Evolutionary conservation across 2,888 invertebrate genomes (phyloP), one percentile per base, ranked within the genome.

Genomic region (Nomada ferruginata): DNA sequence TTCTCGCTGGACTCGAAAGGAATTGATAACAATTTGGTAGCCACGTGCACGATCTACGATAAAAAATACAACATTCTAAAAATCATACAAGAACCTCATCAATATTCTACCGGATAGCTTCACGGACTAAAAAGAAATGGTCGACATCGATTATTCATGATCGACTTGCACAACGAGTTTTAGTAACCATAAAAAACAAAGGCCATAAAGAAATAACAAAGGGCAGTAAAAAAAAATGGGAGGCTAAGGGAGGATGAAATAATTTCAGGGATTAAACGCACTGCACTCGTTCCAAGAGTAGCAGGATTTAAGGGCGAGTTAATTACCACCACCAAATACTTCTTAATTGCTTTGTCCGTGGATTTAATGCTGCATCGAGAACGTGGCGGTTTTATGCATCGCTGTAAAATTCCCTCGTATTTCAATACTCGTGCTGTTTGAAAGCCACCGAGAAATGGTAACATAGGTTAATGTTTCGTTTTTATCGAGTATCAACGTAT

Each of bases 341-440:
- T 36, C 72, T 71, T 79, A 79, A 79, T 78, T 79, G 78, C 78
- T 77, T 65, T 65, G 77, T 55, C 44, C 71, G 44, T 71, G 26
- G 47, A 77, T 64, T 66, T 79, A 65, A 60, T 47, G 42, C 42
- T 2, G 47, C 10, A 53, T 53, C 20, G 10, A 20, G 23, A 53
- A 44, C 26, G 61, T n/a, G 50, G 18, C 18, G 26, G 61, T 57
- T 66, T 42, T 42, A 29, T 52, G 47, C 42, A 2, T 13, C 20
- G n/a, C n/a, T 11, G 47, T 20, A n/a, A 59, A 65, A 65, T 65
- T 59, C 23, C 60, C 59, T 53, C 26, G 59, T 71, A 18, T 26
- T 70, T 71, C 79, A 64, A 78, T 79, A 65, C 71, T 78, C 71
- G 71, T 29, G 26, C 36, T 26, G 63, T 47, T 50, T 69, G 26